Base-by-base conservation (phyloP, 2,113 vertebrate species). In the Pterophyllum scalare region DNA sequence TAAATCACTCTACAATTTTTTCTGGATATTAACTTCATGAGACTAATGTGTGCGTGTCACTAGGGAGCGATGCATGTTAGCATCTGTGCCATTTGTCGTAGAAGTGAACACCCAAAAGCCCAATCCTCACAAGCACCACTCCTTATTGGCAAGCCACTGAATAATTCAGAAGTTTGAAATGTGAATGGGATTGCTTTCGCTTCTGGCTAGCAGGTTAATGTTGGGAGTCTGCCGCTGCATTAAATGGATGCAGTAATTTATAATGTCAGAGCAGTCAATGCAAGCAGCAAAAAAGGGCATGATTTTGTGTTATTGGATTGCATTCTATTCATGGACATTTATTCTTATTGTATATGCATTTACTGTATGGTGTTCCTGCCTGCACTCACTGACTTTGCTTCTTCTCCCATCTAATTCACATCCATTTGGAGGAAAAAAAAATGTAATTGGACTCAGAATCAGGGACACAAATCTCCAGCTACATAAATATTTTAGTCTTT, bases 361-460 rank as follows among this genome's bases (percentile, higher is more conserved):
- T 43, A 7, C 1, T 28, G 40, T 56, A 31, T 14, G 26, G 67
- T 80, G 54, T 84, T 75, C 76, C 54, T 61, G 74, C 78, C 26
- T 79, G 24, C 74, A 56, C 79, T 75, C 46, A 75, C 58, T 38
- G 56, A 79, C 31, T 43, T 72, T 74, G 78, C 77, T 57, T 82
- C 70, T 40, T 65, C 54, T 72, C 31, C 78, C 78, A 74, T 78
- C 81, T 83, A 54, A 46, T 38, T 77, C 85, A 79, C 87, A 87
- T 84, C 87, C 88, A 88, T 88, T 93, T 89, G 62, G 85, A 87
- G 26, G 81, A 58, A 43, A 76, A 86, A 80, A 70, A 77, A 0
- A 88, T 88, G 92, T 94, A 92, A 94, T 94, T 94, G 92, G 87
- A 85, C 86, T 79, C 82, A 12, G 64, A 93, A 92, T 94, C 91